Base-by-base conservation (phyloP, 2,888 invertebrate genomes). In the Rugalucina vietnamica region DNA sequence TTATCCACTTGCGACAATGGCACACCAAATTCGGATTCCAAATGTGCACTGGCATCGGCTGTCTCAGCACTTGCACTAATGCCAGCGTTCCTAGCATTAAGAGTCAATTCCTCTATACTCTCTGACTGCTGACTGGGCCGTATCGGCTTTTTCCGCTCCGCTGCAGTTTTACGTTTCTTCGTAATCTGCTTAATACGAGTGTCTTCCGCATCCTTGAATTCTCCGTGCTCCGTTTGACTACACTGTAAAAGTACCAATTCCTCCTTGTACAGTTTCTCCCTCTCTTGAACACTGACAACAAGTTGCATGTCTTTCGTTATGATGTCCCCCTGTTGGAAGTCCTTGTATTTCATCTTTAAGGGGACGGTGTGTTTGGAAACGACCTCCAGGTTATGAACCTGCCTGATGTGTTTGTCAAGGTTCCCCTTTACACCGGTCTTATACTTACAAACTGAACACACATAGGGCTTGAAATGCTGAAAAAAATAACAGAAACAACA, bases 371-470 rank as follows among this genome's bases (percentile, higher is more conserved):
- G 88, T 79, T 88, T 88, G 4, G 89, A 86, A 32, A 88, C 86
- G 0, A 89, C 88, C 1, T 81, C 71, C 1, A 89, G 83, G 73
- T 84, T 82, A 49, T 89, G 89, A 1, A 88, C 88, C 39, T 82
- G 81, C 37, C 89, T 57, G 43, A 89, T 85, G 65, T 89, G 89
- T 82, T 89, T 89, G 78, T 89, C 88, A 10, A 88, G 65, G 57
- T 89, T 89, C 29, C 89, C 89, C 54, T 87, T 88, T 18, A 89
- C 82, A 39, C 88, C 88, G 29, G 88, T 87, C 27, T 81, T 81
- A 73, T 89, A 88, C 12, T 82, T 79, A 60, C 89, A 89, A 1
- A 87, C 79, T 18, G 87, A 84, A 60, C 89, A 89, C 14, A 79
- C 73, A 71, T 82, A 89, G 27, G 89, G 89, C 69, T 88, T 87